These are phyloP conservation scores for Chrysocyon brachyurus DNA, from an alignment of 2,797 vertebrate species.

Conservation along the genomic window DNA sequence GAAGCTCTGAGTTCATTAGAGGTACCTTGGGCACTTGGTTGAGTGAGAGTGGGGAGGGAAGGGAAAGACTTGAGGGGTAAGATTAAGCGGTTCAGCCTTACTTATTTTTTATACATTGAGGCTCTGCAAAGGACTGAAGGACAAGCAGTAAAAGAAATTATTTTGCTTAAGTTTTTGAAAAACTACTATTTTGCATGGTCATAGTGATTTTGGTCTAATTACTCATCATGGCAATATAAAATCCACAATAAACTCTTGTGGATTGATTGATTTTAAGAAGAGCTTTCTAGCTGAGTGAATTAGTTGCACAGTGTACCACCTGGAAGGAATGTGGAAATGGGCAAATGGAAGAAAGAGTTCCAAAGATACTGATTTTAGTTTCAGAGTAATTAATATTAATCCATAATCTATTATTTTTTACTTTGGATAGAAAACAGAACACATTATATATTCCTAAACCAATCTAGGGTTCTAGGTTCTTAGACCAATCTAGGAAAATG, in stretches of 20 bases:
- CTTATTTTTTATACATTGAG: not conserved
- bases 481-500: not conserved
- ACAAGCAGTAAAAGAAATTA: not conserved
- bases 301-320: not conserved
- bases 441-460: not conserved
- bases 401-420: not conserved
- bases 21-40: not conserved
- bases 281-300: not conserved
- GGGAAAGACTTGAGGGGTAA: not conserved
- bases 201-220: slow-evolving; percentile 8
- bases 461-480: not conserved
- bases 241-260: not conserved
- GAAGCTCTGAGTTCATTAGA: not conserved
- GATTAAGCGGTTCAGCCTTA: not conserved
- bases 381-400: slow-evolving; percentile 57
- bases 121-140: not conserved
- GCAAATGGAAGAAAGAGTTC: slow-evolving; percentile 38
- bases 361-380: slow-evolving; percentile 39
- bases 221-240: not conserved
- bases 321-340: not conserved
- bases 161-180: slow-evolving; percentile 57
- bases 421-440: slow-evolving; percentile 43
- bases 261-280: slow-evolving; percentile 14
- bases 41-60: not conserved
- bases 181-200: not conserved